phyloP scores from a whole-genome alignment of 53 echinoderm and acorn worm species.

The Zoroaster sp. region DNA sequence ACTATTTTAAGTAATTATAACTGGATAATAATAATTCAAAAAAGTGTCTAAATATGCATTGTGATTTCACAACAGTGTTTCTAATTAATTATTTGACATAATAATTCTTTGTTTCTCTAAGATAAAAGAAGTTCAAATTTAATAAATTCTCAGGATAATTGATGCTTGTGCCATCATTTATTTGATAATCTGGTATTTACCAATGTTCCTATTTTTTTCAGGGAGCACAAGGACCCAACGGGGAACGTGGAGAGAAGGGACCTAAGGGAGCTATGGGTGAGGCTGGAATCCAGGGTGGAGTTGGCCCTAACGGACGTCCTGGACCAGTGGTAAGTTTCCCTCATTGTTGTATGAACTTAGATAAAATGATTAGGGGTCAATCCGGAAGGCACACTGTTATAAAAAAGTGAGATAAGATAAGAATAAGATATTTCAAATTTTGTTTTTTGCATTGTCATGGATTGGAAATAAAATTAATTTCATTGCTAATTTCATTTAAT shows the following conservation, averaged over 20 bases:
- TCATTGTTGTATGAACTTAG: neutral
- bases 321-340: constrained; percentile 39
- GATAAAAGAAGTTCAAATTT: neutral
- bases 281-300: neutral
- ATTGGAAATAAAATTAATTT: neutral
- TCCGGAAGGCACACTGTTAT: neutral
- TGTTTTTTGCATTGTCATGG: too few relatives aligned
- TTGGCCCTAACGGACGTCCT: constrained; percentile 10
- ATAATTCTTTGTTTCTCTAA: neutral
- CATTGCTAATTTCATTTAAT: neutral
- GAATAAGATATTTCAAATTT: neutral
- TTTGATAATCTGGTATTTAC: too few relatives aligned
- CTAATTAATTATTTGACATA: neutral
- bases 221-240: constrained; percentile 31
- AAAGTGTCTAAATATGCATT: neutral
- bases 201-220: too few relatives aligned
- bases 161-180: neutral
- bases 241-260: constrained; percentile 54
- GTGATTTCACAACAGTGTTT: neutral
- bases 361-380: neutral
- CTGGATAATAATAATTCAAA: too few relatives aligned
- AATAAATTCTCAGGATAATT: neutral
- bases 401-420: neutral
- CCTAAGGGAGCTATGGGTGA: constrained; percentile 25
- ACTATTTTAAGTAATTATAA: neutral